Evolutionary conservation across 2,888 invertebrate species (phyloP).

Genomic region (Nycteola revayana): DNA sequence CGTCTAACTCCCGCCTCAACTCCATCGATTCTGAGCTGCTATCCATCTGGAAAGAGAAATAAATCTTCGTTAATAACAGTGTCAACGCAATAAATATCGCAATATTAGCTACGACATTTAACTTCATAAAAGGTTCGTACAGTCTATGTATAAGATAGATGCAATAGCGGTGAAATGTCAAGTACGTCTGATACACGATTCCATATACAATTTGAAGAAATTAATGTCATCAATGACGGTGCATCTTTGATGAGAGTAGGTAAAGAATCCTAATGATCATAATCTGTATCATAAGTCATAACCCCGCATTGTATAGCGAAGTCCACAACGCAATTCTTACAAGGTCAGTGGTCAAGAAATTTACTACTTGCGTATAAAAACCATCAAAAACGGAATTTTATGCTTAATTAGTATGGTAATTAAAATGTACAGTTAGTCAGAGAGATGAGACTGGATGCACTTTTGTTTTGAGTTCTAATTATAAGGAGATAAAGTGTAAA

Average conservation of each 20-base stretch:
- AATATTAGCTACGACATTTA: constrained; percentile 29
- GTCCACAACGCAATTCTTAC: constrained; percentile 32
- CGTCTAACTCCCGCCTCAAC: constrained; percentile 84
- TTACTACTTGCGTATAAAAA: constrained; percentile 23
- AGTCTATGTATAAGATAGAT: constrained; percentile 35
- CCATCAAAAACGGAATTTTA: constrained; percentile 27
- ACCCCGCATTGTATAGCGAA: constrained; percentile 37
- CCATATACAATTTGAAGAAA: constrained; percentile 28
- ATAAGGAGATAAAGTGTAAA: constrained; percentile 9
- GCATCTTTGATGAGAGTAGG: constrained; percentile 38
- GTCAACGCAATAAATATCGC: constrained; percentile 7
- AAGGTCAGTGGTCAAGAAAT: constrained; percentile 37
- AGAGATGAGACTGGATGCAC: neutral
- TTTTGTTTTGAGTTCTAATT: constrained; percentile 8
- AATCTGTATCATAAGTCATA: constrained; percentile 29
- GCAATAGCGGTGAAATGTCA: constrained; percentile 53
- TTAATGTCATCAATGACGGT: constrained; percentile 37
- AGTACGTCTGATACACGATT: constrained; percentile 53
- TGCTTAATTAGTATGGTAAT: constrained; percentile 20
- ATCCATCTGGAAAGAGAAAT: constrained; percentile 83
- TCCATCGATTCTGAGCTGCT: constrained; percentile 83
- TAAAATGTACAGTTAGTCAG: constrained; percentile 1
- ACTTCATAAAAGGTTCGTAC: constrained; percentile 24
- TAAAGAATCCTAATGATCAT: constrained; percentile 34
- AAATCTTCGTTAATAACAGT: constrained; percentile 28